Evolutionary conservation across 2,113 vertebrate species (phyloP), one percentile per base, ranked within the genome.

Genomic region (Lepisosteus osseus): DNA sequence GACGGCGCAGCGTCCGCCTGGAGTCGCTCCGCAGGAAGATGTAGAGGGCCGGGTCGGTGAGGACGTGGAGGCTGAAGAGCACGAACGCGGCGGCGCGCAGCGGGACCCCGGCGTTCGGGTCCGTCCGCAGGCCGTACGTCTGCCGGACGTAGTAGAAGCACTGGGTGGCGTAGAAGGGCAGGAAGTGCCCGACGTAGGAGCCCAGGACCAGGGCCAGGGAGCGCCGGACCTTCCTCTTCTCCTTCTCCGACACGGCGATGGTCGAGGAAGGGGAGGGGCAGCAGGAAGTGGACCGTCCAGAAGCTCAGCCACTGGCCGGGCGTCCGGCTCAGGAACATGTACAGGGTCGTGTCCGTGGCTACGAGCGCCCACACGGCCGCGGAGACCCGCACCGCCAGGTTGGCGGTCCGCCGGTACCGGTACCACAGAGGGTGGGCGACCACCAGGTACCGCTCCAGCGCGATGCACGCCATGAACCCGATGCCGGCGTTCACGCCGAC

Each of bases 161-260:
- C 29, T 29, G 29, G 29, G 29, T 29, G 29, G 29, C 29, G 29
- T 29, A 29, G 29, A 29, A 29, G 29, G 86, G 88, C 0, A 74
- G 7, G 12, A 88, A 88, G n/a, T 88, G 70, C 45, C 86, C 0
- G 12, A 77, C 87, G 80, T 90, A 90, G 59, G 85, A 87, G 62
- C 65, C 73, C 78, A 82, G 81, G 11, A 89, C 83, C 0, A 77
- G 78, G 1, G 14, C 12, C 0, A 86, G 69, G 0, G 81, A 83
- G 61, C 59, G 79, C 43, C 78, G 76, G 0, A 75, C 64, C 45
- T 80, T 82, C 70, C n/a, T 86, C 71, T 69, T 80, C 66, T 89
- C 83, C 0, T 61, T 12, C 1, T 69, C 77, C 0, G 42, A 3
- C 4, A 68, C 64, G 12, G 63, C 64, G 7, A 77, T 67, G 41